Conservation (phyloP, 2,797 vertebrate genomes). For the Coregonus suidteri region DNA sequence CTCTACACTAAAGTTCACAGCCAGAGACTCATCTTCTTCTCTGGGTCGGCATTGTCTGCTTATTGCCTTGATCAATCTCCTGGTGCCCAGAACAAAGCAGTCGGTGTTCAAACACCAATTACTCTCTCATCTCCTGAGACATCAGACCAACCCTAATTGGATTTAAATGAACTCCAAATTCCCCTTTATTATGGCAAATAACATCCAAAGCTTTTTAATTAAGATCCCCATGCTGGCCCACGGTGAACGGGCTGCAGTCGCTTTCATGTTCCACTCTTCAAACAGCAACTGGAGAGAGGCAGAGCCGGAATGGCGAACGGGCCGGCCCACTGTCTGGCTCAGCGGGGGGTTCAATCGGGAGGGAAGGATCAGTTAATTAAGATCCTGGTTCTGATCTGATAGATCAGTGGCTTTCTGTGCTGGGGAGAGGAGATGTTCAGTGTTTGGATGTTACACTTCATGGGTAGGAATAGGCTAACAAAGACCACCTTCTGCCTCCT, state of each 20-base stretch:
- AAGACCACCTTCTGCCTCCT: not conserved
- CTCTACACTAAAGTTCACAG: slow-evolving; percentile 49
- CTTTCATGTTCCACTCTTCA: slow-evolving; percentile 92
- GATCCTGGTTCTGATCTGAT: slow-evolving; percentile 54
- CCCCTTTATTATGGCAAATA: slow-evolving; percentile 97
- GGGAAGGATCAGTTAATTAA: slow-evolving; percentile 61
- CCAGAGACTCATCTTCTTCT: slow-evolving; percentile 52
- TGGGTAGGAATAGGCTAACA: slow-evolving; percentile 10
- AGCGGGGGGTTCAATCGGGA: slow-evolving; percentile 51
- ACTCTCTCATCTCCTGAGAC: slow-evolving; percentile 94
- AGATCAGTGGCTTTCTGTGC: slow-evolving; percentile 39
- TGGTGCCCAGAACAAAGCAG: slow-evolving; percentile 87
- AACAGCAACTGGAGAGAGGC: slow-evolving; percentile 56
- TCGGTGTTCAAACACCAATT: slow-evolving; percentile 93
- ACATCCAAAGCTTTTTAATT: slow-evolving; percentile 97
- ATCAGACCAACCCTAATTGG: slow-evolving; percentile 95
- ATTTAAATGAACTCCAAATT: slow-evolving; percentile 98
- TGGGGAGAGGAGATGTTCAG: slow-evolving; percentile 36
- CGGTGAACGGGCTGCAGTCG: slow-evolving; percentile 72
- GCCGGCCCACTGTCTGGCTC: slow-evolving; percentile 58
- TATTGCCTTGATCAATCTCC: no score
- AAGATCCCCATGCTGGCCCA: slow-evolving; percentile 90
- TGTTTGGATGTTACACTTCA: slow-evolving; percentile 21
- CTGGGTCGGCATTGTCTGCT: slow-evolving; percentile 66
- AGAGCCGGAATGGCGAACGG: slow-evolving; percentile 41